Evolutionary conservation across 2,888 invertebrate species (phyloP).

Genomic region (Athalia circularis): DNA sequence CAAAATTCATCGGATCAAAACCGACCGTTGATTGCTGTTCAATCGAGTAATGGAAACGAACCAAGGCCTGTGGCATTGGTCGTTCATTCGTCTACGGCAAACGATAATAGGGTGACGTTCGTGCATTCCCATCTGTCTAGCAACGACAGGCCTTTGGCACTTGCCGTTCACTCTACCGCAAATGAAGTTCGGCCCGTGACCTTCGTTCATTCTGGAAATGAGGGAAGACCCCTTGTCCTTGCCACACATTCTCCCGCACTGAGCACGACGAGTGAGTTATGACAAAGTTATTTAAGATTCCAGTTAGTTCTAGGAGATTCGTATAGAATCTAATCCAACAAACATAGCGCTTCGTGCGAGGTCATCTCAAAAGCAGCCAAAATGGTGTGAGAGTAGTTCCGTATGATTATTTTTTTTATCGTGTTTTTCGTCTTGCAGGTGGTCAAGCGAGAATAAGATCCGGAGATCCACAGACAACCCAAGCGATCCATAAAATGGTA

Average conservation of each 20-base stretch:
- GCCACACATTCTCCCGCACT: constrained; percentile 69
- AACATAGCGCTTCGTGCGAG: too few species aligned
- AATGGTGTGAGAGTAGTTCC: constrained; percentile 21
- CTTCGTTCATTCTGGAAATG: constrained; percentile 70
- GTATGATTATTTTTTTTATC: constrained; percentile 40
- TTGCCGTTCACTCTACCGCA: constrained; percentile 71
- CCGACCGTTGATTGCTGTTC: constrained; percentile 62
- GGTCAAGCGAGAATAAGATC: constrained; percentile 70
- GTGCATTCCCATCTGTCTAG: constrained; percentile 71
- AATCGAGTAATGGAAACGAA: constrained; percentile 69
- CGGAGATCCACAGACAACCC: constrained; percentile 62
- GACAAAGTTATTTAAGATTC: neutral
- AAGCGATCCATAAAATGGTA: constrained; percentile 73
- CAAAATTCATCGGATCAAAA: constrained; percentile 67
- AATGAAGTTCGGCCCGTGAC: constrained; percentile 70
- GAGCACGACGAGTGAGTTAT: constrained; percentile 68
- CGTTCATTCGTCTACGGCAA: constrained; percentile 70
- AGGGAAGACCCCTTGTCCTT: constrained; percentile 68
- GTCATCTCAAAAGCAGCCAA: neutral
- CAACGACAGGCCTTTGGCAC: constrained; percentile 71
- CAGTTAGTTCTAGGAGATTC: neutral
- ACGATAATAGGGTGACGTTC: constrained; percentile 71
- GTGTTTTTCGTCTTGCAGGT: constrained; percentile 52
- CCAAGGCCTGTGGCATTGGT: constrained; percentile 71
- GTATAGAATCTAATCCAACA: too few species aligned